Evolutionary conservation across 2,113 vertebrate species (phyloP), one percentile per base, ranked within the genome.

Genomic region (Chinchilla lanigera): DNA sequence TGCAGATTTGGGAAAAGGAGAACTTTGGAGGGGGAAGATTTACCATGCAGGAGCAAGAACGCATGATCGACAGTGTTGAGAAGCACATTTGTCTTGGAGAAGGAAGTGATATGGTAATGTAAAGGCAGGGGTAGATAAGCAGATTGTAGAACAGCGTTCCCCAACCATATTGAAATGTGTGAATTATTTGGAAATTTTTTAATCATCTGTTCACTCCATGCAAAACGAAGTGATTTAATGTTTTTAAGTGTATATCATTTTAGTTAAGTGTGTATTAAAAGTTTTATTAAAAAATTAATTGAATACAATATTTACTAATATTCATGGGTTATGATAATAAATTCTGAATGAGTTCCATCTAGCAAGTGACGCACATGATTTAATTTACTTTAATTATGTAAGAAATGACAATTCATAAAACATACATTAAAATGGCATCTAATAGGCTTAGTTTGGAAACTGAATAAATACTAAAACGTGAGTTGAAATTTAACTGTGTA

Each of bases 351-450:
- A 94, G 67, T 91, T 56, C 71, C 95, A 96, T 96, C 90, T 93
- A 94, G 90, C 61, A 92, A 97, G 71, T 92, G 93, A 92, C 63
- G 41, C 54, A 50, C 93, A 84, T 94, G 93, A 60, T 35, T 97
- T 96, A 94, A 96, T 97, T 97, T 96, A 94, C 80, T 97, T 98
- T 97, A 97, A 97, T 97, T 97, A 96, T 94, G 85, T 90, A 73
- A 97, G 88, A 96, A 97, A 97, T 24, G 12, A 58, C 82, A 86
- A 96, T 91, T 97, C 88, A 83, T 95, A 94, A 97, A 93, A 82
- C 81, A 95, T 73, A 93, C 28, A 94, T 97, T 96, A 75, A 90
- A 90, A 94, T 89, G 71, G 90, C 85, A 95, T 88, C 52, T 90
- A 86, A 50, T 86, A 4, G 60, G 17, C 92, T 97, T 94, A 73